Evolutionary conservation across 2,113 vertebrate genomes (phyloP).

Genomic region (Vombatus ursinus): DNA sequence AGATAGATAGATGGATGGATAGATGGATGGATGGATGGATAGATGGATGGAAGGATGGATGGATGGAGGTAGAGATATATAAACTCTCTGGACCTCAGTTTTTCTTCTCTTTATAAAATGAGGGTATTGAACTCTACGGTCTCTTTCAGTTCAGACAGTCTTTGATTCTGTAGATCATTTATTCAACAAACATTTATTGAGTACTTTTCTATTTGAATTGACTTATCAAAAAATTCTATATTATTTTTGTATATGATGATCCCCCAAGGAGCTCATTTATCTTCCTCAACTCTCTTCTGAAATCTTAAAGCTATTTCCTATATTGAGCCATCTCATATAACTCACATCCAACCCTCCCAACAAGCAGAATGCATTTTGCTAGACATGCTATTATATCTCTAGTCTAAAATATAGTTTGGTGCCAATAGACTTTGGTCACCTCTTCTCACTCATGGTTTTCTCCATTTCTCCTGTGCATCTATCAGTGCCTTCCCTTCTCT

Average conservation of each 20-base stretch:
- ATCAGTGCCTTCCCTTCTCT: not conserved
- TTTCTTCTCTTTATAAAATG: not conserved
- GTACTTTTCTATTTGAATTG: not conserved
- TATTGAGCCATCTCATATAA: not conserved
- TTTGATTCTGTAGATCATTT: not conserved
- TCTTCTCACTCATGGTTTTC: not conserved
- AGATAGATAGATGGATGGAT: too few species aligned
- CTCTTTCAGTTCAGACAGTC: not conserved
- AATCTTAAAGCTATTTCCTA: not conserved
- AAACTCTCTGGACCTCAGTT: not conserved
- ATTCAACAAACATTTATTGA: constrained; percentile 7
- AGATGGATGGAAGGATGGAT: not conserved
- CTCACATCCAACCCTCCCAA: not conserved
- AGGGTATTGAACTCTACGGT: not conserved
- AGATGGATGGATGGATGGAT: too few species aligned
- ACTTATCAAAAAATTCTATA: constrained; percentile 9
- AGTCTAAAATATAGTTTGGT: not conserved
- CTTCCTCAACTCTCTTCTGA: not conserved
- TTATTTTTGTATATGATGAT: not conserved
- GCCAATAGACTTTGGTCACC: not conserved
- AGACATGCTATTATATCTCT: not conserved
- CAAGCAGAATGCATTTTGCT: not conserved
- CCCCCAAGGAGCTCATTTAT: not conserved
- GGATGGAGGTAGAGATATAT: not conserved
- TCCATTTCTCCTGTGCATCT: constrained; percentile 14